Base-by-base conservation (phyloP, 2,888 invertebrate species). In the Acholoe squamosa region DNA sequence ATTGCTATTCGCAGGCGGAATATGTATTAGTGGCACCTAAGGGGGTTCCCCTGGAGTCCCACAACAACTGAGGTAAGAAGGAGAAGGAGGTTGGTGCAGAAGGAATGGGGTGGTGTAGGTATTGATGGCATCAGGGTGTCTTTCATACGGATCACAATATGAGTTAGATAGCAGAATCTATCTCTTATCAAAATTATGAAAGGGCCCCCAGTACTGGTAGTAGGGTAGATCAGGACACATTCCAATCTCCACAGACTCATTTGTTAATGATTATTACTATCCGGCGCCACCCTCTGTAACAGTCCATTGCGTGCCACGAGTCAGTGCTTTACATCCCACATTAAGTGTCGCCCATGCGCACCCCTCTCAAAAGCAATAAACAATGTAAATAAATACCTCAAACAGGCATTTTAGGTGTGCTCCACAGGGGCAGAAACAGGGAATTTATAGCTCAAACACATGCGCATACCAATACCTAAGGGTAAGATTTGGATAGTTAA, bases 1-100 rank as follows among this genome's bases (percentile, higher is more conserved):
- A 71, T 61, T 61, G 25, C 76, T 31, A 76, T 76, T 31, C 25
- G 84, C 84, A 22, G 86, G 54, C 16, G 86, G 86, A 86, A 86
- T 86, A 86, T 86, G 86, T 86, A 86, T 86, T 54, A 86, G 86
- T 12, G 28, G 54, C 86, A 86, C 86, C 86, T 54, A 54, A 43
- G 80, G 43, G 80, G 61, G 61, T 61, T 61, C 61, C 61, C 1
- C 61, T 7, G 22, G 22, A 61, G 61, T 61, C 61, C n/a, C 61
- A 61, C 22, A 61, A 0, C 61, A 61, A n/a, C 61, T n/a, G n/a
- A 14, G 61, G 61, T 19, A 61, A n/a, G n/a, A 3, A 19, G 61
- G 14, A n/a, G 61, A 61, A n/a, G 61, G 61, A 61, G 61, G 61
- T 12, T 3, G 61, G 61, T 61, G 61, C 12, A 3, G 61, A 14